Evolutionary conservation across 2,113 vertebrate species (phyloP), one percentile per base, ranked within the genome.

Genomic region (Psilopogon haemacephalus): DNA sequence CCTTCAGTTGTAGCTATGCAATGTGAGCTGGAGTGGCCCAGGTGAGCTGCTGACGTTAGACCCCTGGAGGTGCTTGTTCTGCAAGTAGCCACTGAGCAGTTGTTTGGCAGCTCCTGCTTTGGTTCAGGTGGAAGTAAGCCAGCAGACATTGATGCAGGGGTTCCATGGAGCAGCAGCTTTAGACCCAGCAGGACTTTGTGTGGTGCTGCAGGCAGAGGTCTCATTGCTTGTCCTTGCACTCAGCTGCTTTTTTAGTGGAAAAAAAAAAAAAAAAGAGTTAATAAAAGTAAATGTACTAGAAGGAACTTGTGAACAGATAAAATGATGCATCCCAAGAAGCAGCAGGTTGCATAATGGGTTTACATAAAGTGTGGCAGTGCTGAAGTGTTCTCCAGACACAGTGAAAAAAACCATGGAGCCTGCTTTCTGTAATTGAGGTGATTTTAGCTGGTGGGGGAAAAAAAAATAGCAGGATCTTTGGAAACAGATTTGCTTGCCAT

Each of bases 401-500:
- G 74, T 80, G 68, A 70, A 85, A 74, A 75, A 91, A 50, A n/a
- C n/a, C n/a, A 21, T 70, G 64, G 68, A 71, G 85, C 94, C 68
- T 63, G 85, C 54, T 88, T 92, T 87, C 77, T 4, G 3, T 89
- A 85, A 92, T 67, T 79, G 86, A 86, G 85, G 74, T 83, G 87
- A 50, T 42, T 83, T 89, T 44, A 44, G 42, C 42, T 75, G 37
- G 64, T 89, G 42, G 84, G 46, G 8, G 42, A 15, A 19, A 20
- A 54, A 78, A 75, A 93, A 93, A 79, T 38, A 79, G 52, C 28
- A 89, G 50, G 23, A 70, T 63, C 90, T 94, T 88, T 84, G 3
- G 48, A 79, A 79, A 76, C 55, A 87, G 55, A 73, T 94, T 91
- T 91, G 33, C 71, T 94, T 93, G 85, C 68, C 68, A 63, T 95